Conservation (phyloP, 2,888 invertebrate species). For the Ethmia dodecea region DNA sequence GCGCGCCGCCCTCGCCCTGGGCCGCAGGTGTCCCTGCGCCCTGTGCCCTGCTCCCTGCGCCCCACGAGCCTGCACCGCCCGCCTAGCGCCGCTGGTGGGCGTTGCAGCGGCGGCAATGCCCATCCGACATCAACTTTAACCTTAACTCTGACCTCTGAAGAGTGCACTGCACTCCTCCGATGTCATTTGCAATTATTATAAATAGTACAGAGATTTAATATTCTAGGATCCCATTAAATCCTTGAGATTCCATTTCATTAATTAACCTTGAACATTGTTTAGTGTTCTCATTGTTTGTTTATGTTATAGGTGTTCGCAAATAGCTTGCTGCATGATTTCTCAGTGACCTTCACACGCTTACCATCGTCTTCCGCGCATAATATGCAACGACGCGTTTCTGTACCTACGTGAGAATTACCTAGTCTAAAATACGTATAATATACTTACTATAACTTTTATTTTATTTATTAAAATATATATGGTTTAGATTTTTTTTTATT, state of each 20-base stretch:
- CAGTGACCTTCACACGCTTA: slow-evolving; percentile 29
- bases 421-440: too few relatives aligned
- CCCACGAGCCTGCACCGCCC: slow-evolving; percentile 44
- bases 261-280: slow-evolving; percentile 5
- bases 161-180: slow-evolving; percentile 72
- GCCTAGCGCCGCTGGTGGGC: slow-evolving; percentile 40
- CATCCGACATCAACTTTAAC: slow-evolving; percentile 69
- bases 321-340: neutral
- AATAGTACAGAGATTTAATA: too few relatives aligned
- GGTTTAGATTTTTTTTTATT: neutral
- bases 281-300: slow-evolving; percentile 9
- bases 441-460: neutral
- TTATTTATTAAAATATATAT: too few relatives aligned
- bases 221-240: too few relatives aligned
- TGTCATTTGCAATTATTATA: too few relatives aligned
- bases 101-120: slow-evolving; percentile 30
- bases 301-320: too few relatives aligned
- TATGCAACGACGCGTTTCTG: too few relatives aligned
- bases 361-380: slow-evolving; percentile 23
- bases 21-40: slow-evolving; percentile 33
- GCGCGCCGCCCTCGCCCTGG: slow-evolving; percentile 38
- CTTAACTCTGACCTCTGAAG: slow-evolving; percentile 71
- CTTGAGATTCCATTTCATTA: too few relatives aligned
- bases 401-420: too few relatives aligned
- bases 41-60: slow-evolving; percentile 26